Evolutionary conservation across 1,140 invertebrate genomes (phyloP).

Genomic region (Babylonia areolata): DNA sequence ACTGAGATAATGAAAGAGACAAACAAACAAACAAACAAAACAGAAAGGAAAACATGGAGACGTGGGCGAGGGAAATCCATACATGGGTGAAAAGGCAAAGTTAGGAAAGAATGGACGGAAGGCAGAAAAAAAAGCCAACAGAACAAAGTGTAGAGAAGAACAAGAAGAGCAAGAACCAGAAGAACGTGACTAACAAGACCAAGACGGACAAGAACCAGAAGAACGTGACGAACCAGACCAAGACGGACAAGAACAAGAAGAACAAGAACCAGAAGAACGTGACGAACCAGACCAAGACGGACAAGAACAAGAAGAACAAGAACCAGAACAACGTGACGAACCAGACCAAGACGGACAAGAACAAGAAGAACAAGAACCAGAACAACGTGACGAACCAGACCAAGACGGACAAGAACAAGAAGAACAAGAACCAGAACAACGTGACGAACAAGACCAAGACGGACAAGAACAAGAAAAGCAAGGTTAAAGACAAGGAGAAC

Average conservation of each 20-base stretch:
- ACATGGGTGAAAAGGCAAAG: too few relatives aligned
- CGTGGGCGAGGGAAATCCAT: too few relatives aligned
- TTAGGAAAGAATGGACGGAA: too few relatives aligned
- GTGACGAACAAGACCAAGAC: background rate
- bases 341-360: background rate
- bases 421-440: background rate
- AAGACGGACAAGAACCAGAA: too few relatives aligned
- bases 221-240: too few relatives aligned
- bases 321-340: background rate
- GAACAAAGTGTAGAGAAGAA: too few relatives aligned
- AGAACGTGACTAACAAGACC: too few relatives aligned
- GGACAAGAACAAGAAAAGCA: background rate
- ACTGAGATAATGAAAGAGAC: too few relatives aligned
- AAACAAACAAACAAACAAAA: too few relatives aligned
- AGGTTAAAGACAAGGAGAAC: background rate
- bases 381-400: background rate
- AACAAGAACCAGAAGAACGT: background rate
- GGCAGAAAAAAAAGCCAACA: too few relatives aligned
- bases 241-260: background rate
- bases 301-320: background rate
- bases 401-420: background rate
- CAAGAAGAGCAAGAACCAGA: too few relatives aligned
- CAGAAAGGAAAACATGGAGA: too few relatives aligned
- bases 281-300: background rate
- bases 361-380: background rate